A percentile compares a stretch with the other conserved stretches of the same genome.
Evolutionary conservation across 2,888 invertebrate species (phyloP).

Genomic region (Unio delphinus): DNA sequence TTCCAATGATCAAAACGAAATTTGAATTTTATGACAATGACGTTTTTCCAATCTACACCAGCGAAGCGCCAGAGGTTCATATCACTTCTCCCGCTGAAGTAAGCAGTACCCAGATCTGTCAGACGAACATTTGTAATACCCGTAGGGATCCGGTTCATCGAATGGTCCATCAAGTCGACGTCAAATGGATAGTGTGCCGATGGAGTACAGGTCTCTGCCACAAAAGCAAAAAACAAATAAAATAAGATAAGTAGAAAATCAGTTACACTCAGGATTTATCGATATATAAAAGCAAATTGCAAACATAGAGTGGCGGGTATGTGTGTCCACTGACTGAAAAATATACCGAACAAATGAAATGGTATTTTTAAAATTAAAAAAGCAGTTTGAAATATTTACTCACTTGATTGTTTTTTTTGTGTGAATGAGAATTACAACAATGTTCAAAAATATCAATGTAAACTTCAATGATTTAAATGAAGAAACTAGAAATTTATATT

Average conservation of each 20-base stretch:
- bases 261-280: too few species aligned
- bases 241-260: not conserved
- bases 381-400: too few species aligned
- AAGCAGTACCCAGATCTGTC: slow-evolving; percentile 49
- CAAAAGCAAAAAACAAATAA: not conserved
- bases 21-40: slow-evolving; percentile 40
- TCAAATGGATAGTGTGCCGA: slow-evolving; percentile 50
- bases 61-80: slow-evolving; percentile 50
- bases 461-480: too few species aligned
- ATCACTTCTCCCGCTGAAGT: slow-evolving; percentile 45
- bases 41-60: slow-evolving; percentile 37
- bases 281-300: too few species aligned
- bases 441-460: too few species aligned
- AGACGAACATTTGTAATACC: slow-evolving; percentile 37
- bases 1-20: slow-evolving; percentile 27
- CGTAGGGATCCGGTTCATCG: slow-evolving; percentile 35
- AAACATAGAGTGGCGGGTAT: not conserved
- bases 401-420: too few species aligned
- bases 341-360: not conserved
- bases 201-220: slow-evolving; percentile 46
- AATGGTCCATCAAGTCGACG: slow-evolving; percentile 45
- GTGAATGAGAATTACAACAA: too few species aligned
- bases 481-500: too few species aligned
- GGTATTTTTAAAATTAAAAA: too few species aligned
- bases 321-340: not conserved